Percentiles rank a stretch among this genome's conserved stretches.
These are phyloP conservation scores for Neoitamus cyanurus DNA, from an alignment of 2,888 invertebrate species.

Conservation along the genomic window DNA sequence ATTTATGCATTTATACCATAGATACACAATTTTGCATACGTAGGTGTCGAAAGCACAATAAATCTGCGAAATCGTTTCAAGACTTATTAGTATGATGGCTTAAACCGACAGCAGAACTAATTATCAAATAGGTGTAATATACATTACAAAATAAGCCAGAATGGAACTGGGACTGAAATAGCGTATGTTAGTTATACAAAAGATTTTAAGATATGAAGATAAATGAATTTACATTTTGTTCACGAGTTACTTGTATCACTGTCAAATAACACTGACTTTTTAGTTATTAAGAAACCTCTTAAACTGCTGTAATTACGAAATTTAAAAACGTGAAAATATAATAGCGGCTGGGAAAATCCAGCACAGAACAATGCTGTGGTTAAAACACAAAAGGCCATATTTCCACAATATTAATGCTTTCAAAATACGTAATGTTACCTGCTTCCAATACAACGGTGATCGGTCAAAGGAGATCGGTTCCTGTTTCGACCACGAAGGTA, in stretches of 20 bases:
- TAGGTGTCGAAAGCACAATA: background rate
- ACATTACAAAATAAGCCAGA: background rate
- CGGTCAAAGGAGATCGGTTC: background rate
- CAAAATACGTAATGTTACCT: slow-evolving; percentile 24
- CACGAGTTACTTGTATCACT: background rate
- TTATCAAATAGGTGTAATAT: background rate
- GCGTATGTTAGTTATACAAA: background rate
- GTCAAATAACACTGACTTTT: background rate
- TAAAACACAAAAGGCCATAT: background rate
- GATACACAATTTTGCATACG: background rate
- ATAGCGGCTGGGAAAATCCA: background rate
- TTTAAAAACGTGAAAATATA: background rate
- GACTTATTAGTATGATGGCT: background rate
- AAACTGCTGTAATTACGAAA: background rate
- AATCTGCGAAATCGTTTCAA: background rate
- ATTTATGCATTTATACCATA: background rate
- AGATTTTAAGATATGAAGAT: background rate
- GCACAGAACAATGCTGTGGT: background rate
- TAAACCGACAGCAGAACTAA: background rate
- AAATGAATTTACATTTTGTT: background rate
- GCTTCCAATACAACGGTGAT: slow-evolving; percentile 7
- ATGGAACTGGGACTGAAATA: background rate
- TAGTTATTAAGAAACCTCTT: background rate
- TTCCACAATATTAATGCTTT: background rate
- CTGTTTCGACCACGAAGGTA: slow-evolving; percentile 39